phyloP scores from a whole-genome alignment of 2,113 vertebrate genomes.

The Hipposideros armiger region DNA sequence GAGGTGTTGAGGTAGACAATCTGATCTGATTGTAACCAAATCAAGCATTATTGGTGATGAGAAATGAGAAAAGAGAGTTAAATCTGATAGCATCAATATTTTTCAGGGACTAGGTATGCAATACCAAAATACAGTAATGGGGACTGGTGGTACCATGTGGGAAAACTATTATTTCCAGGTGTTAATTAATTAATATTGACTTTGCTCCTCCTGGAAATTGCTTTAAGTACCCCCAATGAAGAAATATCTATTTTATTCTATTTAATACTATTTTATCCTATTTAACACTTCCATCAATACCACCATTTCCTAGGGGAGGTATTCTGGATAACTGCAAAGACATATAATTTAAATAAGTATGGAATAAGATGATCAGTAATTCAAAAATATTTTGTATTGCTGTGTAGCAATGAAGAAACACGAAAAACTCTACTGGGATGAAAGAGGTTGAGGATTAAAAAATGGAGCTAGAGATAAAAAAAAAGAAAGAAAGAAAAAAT shows the following conservation, averaged over 20 bases:
- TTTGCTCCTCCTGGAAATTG: background rate
- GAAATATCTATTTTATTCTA: background rate
- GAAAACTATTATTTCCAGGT: conserved; percentile 4
- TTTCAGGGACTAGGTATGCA: background rate
- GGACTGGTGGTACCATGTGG: background rate
- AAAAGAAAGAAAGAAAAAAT: too few relatives aligned
- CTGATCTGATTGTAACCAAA: background rate
- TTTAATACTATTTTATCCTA: background rate
- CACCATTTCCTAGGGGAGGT: background rate
- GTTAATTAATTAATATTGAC: background rate
- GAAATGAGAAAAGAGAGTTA: background rate
- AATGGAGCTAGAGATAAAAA: too few relatives aligned
- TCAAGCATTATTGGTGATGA: background rate
- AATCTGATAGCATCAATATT: background rate
- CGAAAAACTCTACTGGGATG: background rate
- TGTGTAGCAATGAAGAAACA: background rate
- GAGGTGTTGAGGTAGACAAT: background rate
- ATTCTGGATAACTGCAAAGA: background rate
- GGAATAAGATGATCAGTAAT: background rate
- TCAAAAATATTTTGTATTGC: background rate
- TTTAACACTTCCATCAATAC: background rate
- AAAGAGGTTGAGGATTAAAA: background rate
- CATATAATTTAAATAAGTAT: background rate
- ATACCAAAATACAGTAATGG: background rate
- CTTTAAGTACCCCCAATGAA: background rate